phyloP scores from a whole-genome alignment of 2,888 invertebrate species.

The Fragum sueziense region DNA sequence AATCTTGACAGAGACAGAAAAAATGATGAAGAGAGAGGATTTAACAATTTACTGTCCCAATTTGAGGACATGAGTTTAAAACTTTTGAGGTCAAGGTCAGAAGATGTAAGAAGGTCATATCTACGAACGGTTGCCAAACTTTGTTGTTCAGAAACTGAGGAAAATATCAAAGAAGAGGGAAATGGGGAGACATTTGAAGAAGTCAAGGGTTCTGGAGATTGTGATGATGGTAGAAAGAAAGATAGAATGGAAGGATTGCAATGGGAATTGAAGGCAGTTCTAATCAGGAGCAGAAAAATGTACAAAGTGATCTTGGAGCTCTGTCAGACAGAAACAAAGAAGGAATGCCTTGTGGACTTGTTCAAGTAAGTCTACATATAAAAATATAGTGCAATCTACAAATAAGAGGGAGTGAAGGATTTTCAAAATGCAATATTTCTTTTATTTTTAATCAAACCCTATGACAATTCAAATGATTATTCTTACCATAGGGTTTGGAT shows the following conservation, averaged over 20 bases:
- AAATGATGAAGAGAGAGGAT: not conserved
- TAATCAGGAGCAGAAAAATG: constrained; percentile 18
- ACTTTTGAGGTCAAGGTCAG: constrained; percentile 43
- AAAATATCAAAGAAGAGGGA: not conserved
- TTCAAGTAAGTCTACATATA: constrained; percentile 36
- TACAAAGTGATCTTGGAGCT: constrained; percentile 53
- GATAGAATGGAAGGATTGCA: not conserved
- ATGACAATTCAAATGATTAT: too few species aligned
- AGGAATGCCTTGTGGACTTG: constrained; percentile 64
- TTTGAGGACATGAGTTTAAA: constrained; percentile 34
- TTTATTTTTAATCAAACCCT: too few species aligned
- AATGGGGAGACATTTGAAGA: not conserved
- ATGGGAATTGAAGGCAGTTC: not conserved
- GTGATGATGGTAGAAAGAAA: not conserved
- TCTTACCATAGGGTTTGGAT: too few species aligned
- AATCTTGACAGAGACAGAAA: too few species aligned
- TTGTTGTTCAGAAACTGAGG: not conserved
- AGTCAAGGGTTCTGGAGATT: not conserved
- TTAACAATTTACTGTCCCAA: not conserved
- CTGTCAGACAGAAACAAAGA: constrained; percentile 56
- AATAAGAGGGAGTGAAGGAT: too few species aligned
- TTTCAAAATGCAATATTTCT: too few species aligned
- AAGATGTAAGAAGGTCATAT: constrained; percentile 52
- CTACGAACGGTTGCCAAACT: constrained; percentile 19
- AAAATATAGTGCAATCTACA: too few species aligned